Evolutionary conservation across 2,888 invertebrate genomes (phyloP).

Genomic region (Amiota mariae): DNA sequence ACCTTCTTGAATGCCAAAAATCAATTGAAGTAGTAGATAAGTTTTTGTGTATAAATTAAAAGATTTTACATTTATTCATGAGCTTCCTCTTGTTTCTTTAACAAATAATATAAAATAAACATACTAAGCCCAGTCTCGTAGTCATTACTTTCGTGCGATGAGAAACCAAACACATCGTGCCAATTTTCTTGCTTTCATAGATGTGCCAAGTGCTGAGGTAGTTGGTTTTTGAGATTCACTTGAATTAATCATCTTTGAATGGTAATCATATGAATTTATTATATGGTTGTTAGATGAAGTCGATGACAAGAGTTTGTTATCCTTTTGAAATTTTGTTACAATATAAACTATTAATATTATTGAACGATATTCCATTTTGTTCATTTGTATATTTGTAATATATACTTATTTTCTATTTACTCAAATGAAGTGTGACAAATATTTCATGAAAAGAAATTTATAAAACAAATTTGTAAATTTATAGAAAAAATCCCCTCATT

Average conservation of each 20-base stretch:
- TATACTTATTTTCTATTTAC: not conserved
- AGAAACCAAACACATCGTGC: not conserved
- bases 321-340: not conserved
- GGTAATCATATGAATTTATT: too few relatives aligned
- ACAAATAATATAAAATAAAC: too few relatives aligned
- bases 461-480: too few relatives aligned
- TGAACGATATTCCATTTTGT: conserved; percentile 11
- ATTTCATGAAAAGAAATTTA: too few relatives aligned
- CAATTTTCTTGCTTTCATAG: not conserved
- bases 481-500: too few relatives aligned
- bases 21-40: not conserved
- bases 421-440: not conserved
- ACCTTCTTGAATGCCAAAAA: not conserved
- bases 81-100: not conserved
- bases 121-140: too few relatives aligned
- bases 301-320: too few relatives aligned
- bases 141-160: not conserved
- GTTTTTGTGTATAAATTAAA: not conserved
- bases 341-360: conserved; percentile 7
- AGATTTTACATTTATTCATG: conserved; percentile 4
- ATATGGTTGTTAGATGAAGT: too few relatives aligned
- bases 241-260: too few relatives aligned
- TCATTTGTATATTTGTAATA: not conserved
- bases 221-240: too few relatives aligned
- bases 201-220: too few relatives aligned